Conservation (phyloP, 2,888 invertebrate species). For the Melangyna quadrimaculata region DNA sequence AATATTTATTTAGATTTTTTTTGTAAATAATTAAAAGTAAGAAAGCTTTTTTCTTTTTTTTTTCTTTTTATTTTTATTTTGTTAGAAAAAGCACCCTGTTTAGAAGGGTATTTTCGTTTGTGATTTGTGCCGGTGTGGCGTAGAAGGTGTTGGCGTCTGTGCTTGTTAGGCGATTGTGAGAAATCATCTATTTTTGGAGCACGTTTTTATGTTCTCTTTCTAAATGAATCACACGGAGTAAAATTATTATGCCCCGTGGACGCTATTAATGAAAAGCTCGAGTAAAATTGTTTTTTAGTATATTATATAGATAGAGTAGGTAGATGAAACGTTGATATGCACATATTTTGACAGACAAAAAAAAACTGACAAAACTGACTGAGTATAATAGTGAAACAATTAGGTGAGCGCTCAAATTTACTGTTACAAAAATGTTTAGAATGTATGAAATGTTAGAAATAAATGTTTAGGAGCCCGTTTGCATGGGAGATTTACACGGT, state of each 20-base stretch:
- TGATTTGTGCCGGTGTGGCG: slow-evolving; percentile 25
- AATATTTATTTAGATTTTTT: neutral
- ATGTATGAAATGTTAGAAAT: too few relatives aligned
- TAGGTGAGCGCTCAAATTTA: slow-evolving; percentile 38
- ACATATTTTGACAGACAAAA: slow-evolving; percentile 53
- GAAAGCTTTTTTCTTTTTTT: slow-evolving; percentile 1
- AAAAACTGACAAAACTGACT: neutral
- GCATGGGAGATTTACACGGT: too few relatives aligned
- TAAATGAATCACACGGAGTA: slow-evolving; percentile 60
- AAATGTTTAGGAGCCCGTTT: too few relatives aligned
- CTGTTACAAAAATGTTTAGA: neutral
- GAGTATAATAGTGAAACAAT: neutral
- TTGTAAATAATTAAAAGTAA: slow-evolving; percentile 20
- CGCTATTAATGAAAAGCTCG: slow-evolving; percentile 68
- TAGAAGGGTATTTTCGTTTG: neutral
- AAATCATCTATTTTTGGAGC: slow-evolving; percentile 66
- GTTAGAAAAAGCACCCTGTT: slow-evolving; percentile 17
- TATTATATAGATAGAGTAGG: neutral
- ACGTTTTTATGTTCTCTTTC: slow-evolving; percentile 55
- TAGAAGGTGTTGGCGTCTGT: slow-evolving; percentile 50
- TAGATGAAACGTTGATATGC: slow-evolving; percentile 26
- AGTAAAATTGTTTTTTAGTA: slow-evolving; percentile 46
- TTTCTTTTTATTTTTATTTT: slow-evolving; percentile 3
- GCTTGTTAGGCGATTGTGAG: slow-evolving; percentile 63
- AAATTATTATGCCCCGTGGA: slow-evolving; percentile 58